Base-by-base conservation (phyloP, 2,888 invertebrate genomes). In the Hartigia nigra region DNA sequence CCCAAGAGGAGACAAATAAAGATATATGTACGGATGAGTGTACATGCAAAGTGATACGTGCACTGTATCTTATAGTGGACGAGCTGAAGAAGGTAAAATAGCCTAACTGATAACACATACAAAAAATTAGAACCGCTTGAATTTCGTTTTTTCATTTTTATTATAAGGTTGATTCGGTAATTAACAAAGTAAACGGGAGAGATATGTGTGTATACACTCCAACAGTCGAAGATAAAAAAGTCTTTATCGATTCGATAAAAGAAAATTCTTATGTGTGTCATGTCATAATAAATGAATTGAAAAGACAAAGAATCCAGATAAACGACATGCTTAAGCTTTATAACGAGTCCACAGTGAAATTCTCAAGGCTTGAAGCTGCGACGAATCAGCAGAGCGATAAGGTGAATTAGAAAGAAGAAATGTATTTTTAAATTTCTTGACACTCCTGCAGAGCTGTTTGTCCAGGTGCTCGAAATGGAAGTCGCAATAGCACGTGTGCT, bases 271-370 rank as follows among this genome's bases (percentile, higher is more conserved):
- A 75, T 14, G 80, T 79, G 4, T 79, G 80, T 69, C 78, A 75
- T 70, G 37, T 72, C 31, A 79, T 83, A 78, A 81, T 81, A 37
- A 35, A 79, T 69, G 79, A 82, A 55, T 74, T 83, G 11, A 83
- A 81, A 35, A 77, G 77, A n/a, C 81, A 83, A 39, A 78, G 81
- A 77, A 23, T 12, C 12, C 81, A 83, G 39, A 83, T 83, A 31
- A 74, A 82, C 69, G 80, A 81, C 32, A 81, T 82, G 80, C 23
- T 81, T n/a, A 12, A 78, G 78, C 69, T 78, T 31, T 83, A 77
- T 32, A 70, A 80, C 34, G 74, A 12, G 1, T 80, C 75, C 12
- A 79, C 75, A 3, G 12, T 34, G 34, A 76, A 83, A 74, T 80
- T 83, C 74, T 77, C 69, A 12, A 69, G 69, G 69, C 70, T 83